A percentile compares a stretch with the other conserved stretches of the same genome.
Evolutionary conservation across 2,113 vertebrate species (phyloP).

Genomic region (Epinephelus fuscoguttatus): DNA sequence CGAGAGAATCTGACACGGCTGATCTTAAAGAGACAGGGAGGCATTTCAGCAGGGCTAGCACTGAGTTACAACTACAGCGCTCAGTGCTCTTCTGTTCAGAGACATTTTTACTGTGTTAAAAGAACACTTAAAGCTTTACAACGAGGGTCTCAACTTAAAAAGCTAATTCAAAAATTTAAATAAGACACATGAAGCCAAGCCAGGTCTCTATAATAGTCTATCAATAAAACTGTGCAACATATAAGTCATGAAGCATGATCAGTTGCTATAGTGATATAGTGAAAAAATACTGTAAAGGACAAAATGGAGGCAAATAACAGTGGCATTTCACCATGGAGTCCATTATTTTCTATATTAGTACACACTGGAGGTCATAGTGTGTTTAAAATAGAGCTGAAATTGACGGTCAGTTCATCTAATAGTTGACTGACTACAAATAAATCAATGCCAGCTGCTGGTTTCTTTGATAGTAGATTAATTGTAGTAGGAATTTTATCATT

Average conservation of each 20-base stretch:
- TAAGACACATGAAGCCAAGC: background rate
- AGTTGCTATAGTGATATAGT: background rate
- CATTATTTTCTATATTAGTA: background rate
- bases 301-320: background rate
- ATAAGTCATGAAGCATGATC: background rate
- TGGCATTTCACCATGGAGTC: background rate
- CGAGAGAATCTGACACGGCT: conserved; percentile 36
- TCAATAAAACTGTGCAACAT: background rate
- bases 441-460: background rate
- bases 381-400: background rate
- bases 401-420: background rate
- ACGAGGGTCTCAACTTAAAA: background rate
- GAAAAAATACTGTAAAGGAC: no score
- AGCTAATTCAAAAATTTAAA: background rate
- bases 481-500: background rate
- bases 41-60: background rate
- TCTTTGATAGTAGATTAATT: background rate
- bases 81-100: background rate
- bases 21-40: conserved; percentile 73
- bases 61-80: background rate
- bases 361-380: background rate
- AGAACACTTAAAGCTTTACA: background rate
- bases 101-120: background rate
- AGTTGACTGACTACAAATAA: background rate
- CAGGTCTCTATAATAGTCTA: background rate